Evolutionary conservation across 2,888 invertebrate genomes (phyloP).

Genomic region (Synanthedon tipuliformis): DNA sequence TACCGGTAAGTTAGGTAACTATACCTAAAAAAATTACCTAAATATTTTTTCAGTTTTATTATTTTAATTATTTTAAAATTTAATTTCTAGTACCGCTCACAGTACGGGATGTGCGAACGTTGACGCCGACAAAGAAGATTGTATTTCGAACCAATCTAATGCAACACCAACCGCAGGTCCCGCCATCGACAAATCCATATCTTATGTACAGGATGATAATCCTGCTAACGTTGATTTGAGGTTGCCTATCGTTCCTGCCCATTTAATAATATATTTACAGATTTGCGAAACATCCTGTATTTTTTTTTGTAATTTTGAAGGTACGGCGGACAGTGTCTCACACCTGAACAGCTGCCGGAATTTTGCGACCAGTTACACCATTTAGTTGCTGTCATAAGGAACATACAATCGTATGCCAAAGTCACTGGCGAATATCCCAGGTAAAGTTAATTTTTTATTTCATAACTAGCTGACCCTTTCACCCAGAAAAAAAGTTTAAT

Average conservation of each 20-base stretch:
- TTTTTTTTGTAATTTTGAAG: slow-evolving; percentile 16
- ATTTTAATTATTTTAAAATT: background rate
- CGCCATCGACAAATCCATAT: slow-evolving; percentile 16
- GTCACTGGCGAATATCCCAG: slow-evolving; percentile 60
- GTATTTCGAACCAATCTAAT: background rate
- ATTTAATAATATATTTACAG: background rate
- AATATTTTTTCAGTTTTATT: no score
- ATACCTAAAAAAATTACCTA: no score
- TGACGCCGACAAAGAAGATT: slow-evolving; percentile 26
- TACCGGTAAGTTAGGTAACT: no score
- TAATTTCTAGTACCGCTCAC: slow-evolving; percentile 29
- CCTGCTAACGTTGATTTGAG: slow-evolving; percentile 53
- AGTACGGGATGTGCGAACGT: slow-evolving; percentile 37
- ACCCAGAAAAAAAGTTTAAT: no score
- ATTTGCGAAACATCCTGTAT: background rate
- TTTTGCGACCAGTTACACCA: slow-evolving; percentile 59
- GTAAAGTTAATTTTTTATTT: slow-evolving; percentile 16
- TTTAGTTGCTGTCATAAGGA: slow-evolving; percentile 54
- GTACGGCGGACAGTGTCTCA: slow-evolving; percentile 58
- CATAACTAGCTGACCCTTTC: no score
- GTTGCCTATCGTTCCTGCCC: slow-evolving; percentile 14
- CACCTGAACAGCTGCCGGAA: slow-evolving; percentile 56
- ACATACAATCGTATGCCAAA: slow-evolving; percentile 56
- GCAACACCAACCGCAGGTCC: slow-evolving; percentile 5
- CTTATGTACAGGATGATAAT: slow-evolving; percentile 30